Percentiles rank a stretch among this genome's conserved stretches.
Evolutionary conservation across 2,113 vertebrate genomes (phyloP).

Genomic region (Rhineura floridana): DNA sequence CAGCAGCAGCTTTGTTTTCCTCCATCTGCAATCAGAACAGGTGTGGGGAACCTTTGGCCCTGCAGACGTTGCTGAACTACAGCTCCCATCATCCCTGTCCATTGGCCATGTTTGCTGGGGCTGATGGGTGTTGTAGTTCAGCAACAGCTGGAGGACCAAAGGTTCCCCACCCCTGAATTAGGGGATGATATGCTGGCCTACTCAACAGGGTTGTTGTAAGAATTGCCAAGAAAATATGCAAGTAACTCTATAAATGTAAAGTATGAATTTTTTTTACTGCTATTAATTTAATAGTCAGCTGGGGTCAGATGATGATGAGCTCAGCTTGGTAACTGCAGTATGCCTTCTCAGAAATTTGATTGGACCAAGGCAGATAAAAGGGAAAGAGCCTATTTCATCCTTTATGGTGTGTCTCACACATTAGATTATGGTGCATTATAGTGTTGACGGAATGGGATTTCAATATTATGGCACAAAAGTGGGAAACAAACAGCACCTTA

Average conservation of each 20-base stretch:
- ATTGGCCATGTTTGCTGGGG: too few species aligned
- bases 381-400: slow-evolving; percentile 15
- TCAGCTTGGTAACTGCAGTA: neutral
- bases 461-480: slow-evolving; percentile 65
- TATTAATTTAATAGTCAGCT: neutral
- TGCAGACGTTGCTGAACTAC: too few species aligned
- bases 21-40: too few species aligned
- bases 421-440: slow-evolving; percentile 32
- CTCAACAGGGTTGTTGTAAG: neutral
- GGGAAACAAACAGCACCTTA: slow-evolving; percentile 49
- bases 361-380: slow-evolving; percentile 14
- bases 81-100: too few species aligned
- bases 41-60: too few species aligned
- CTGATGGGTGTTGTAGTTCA: too few species aligned
- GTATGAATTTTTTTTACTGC: too few species aligned
- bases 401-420: slow-evolving; percentile 19
- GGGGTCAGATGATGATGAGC: slow-evolving; percentile 22
- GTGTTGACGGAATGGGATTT: slow-evolving; percentile 36
- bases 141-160: too few species aligned
- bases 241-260: too few species aligned
- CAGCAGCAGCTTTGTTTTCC: neutral
- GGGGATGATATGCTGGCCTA: neutral
- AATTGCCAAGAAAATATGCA: neutral
- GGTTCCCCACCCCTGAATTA: too few species aligned
- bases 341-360: slow-evolving; percentile 19